Evolutionary conservation across 2,797 vertebrate genomes (phyloP).

Genomic region (Pteropus rufus): DNA sequence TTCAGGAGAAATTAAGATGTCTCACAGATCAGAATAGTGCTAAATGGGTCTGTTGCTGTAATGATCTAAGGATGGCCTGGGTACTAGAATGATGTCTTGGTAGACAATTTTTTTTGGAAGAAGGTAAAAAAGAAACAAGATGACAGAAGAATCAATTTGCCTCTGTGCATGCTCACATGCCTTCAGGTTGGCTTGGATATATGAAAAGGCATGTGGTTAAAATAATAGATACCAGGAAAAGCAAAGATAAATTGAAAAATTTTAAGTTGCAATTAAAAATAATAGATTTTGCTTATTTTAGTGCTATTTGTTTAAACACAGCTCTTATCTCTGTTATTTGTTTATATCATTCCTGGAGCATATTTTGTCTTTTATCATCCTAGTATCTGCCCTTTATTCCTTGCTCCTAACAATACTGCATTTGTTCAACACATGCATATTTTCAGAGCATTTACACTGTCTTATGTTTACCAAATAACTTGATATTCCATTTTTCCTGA

Average conservation of each 20-base stretch:
- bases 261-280: not conserved
- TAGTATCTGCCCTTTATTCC: not conserved
- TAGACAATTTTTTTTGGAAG: not conserved
- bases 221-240: not conserved
- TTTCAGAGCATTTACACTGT: not conserved
- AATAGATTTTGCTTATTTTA: not conserved
- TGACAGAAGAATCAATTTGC: not conserved
- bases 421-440: not conserved
- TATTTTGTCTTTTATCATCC: not conserved
- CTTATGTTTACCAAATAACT: not conserved
- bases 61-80: not conserved
- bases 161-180: not conserved
- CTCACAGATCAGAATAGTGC: slow-evolving; percentile 7
- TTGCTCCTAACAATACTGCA: not conserved
- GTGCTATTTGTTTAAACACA: not conserved
- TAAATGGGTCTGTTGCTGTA: not conserved
- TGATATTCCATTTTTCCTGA: not conserved
- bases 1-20: not conserved
- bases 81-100: not conserved
- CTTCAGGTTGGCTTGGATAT: not conserved
- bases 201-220: not conserved
- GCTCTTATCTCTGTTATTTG: not conserved
- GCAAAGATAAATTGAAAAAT: not conserved
- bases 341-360: not conserved
- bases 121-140: not conserved